Conservation (phyloP, 2,113 vertebrate genomes). For the Gracilinanus agilis region DNA sequence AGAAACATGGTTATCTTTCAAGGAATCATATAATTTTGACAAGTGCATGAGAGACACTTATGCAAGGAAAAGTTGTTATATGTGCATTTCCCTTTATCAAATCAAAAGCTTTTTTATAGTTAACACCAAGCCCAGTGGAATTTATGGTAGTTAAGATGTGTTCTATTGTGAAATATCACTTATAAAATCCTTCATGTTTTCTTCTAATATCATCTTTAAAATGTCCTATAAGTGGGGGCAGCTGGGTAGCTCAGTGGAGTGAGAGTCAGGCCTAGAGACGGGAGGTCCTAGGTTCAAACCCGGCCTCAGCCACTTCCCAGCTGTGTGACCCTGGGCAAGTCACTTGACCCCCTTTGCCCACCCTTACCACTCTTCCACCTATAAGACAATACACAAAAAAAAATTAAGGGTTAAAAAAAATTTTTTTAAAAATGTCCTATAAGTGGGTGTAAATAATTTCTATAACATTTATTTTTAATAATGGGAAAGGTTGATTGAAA, state of each 20-base stretch:
- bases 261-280: no score
- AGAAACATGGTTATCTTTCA: background rate
- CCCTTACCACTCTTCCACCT: no score
- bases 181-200: background rate
- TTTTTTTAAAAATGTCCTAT: no score
- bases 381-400: no score
- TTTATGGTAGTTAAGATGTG: background rate
- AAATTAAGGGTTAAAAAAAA: no score
- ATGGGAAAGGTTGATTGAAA: background rate
- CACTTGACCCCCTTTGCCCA: no score
- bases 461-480: background rate
- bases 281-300: no score
- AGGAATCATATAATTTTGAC: background rate
- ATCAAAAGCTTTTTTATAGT: background rate
- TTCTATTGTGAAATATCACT: background rate
- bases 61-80: background rate
- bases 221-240: background rate
- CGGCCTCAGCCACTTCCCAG: no score
- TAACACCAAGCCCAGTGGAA: no score
- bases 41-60: background rate
- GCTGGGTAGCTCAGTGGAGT: no score
- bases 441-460: background rate
- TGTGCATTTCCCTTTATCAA: background rate
- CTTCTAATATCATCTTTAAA: background rate
- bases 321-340: no score